phyloP scores from a whole-genome alignment of 2,797 vertebrate species.

The Hirundo rustica region DNA sequence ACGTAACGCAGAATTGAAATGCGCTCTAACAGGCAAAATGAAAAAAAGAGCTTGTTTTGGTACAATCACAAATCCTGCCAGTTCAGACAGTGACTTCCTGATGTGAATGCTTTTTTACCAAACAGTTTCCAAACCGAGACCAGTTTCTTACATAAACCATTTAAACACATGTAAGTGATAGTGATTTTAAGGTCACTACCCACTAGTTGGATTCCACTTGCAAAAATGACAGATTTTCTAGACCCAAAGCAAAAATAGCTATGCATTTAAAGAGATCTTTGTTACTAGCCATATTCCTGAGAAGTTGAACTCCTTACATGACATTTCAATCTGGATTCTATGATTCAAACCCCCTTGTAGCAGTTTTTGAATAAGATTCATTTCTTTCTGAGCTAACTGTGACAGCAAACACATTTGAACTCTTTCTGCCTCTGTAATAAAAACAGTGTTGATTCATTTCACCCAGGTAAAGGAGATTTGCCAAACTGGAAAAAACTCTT shows the following conservation, averaged over 20 bases:
- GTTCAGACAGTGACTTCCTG: neutral
- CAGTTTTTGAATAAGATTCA: neutral
- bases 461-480: neutral
- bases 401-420: neutral
- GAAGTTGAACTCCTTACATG: neutral
- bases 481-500: neutral
- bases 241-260: neutral
- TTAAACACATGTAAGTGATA: neutral
- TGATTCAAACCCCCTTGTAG: neutral
- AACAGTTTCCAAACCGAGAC: neutral
- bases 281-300: neutral
- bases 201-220: neutral
- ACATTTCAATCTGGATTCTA: neutral
- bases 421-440: neutral
- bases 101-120: neutral
- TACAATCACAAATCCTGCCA: neutral
- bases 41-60: neutral
- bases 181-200: neutral
- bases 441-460: neutral
- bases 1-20: neutral
- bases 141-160: neutral
- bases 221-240: neutral
- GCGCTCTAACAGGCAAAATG: neutral
- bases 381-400: neutral
- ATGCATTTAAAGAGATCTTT: neutral